A percentile compares a stretch with the other conserved stretches of the same genome.
These are phyloP conservation scores for Lissocephala sabroskyi DNA, from an alignment of 2,888 invertebrate genomes.

Conservation along the genomic window DNA sequence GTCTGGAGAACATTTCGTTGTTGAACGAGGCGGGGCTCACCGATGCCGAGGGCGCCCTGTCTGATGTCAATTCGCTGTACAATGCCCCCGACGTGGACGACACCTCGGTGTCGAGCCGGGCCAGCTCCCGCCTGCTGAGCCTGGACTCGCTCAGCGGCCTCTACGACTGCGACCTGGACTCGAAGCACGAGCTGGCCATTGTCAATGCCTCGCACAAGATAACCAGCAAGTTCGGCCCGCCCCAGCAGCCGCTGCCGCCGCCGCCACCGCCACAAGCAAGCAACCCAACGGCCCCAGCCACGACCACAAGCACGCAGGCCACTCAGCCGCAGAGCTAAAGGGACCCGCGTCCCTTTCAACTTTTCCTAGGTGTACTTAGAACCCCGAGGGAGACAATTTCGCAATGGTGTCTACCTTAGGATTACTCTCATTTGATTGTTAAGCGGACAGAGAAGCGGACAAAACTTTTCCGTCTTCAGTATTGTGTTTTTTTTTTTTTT, in stretches of 20 bases:
- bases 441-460: too few relatives aligned
- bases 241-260: conserved; percentile 30
- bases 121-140: conserved; percentile 86
- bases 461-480: too few relatives aligned
- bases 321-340: conserved; percentile 21
- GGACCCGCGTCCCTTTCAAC: too few relatives aligned
- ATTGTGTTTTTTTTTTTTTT: too few relatives aligned
- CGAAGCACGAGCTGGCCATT: conserved; percentile 73
- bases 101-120: conserved; percentile 86
- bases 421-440: too few relatives aligned
- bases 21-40: conserved; percentile 89
- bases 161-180: conserved; percentile 78
- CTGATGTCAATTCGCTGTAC: conserved; percentile 89
- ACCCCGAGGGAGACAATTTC: too few relatives aligned
- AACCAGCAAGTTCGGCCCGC: conserved; percentile 72
- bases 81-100: conserved; percentile 80
- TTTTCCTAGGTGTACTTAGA: too few relatives aligned
- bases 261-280: conserved; percentile 40
- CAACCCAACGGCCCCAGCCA: too few relatives aligned
- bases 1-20: conserved; percentile 88
- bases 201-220: conserved; percentile 73
- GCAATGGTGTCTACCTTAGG: too few relatives aligned
- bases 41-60: conserved; percentile 89
- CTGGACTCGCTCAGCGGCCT: conserved; percentile 87
- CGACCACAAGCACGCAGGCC: too few relatives aligned